Percentiles rank a stretch among this genome's conserved stretches.
Evolutionary conservation across 2,888 invertebrate genomes (phyloP).

Genomic region (Magallana nippona): DNA sequence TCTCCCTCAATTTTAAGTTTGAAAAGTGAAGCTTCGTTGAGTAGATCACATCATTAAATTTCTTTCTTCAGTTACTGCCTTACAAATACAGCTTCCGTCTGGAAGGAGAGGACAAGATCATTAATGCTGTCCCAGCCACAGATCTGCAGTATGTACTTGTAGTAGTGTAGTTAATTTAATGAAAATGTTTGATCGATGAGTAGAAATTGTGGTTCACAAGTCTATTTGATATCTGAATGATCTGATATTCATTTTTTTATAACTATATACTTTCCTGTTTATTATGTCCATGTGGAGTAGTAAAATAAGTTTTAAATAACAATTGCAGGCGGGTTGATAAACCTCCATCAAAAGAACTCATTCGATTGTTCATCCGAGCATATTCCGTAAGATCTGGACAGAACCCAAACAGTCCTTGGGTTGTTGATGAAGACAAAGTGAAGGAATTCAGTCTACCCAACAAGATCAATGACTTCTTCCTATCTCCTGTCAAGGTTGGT

Average conservation of each 20-base stretch:
- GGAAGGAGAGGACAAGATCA: conserved; percentile 76
- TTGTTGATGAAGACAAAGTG: conserved; percentile 77
- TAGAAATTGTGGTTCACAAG: too few species aligned
- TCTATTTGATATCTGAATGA: too few species aligned
- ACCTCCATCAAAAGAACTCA: conserved; percentile 77
- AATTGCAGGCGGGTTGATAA: conserved; percentile 69
- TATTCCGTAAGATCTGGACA: conserved; percentile 77
- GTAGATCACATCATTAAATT: neutral
- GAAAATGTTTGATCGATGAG: neutral
- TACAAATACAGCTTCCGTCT: conserved; percentile 77
- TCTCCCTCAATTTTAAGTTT: too few species aligned
- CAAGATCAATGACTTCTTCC: conserved; percentile 78
- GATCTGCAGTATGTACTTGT: conserved; percentile 72
- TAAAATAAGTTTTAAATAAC: neutral
- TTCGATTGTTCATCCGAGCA: conserved; percentile 79
- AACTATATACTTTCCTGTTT: too few species aligned
- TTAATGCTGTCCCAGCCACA: conserved; percentile 76
- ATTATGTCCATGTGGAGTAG: neutral
- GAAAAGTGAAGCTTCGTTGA: too few species aligned
- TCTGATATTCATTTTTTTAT: too few species aligned
- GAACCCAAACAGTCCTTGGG: conserved; percentile 78
- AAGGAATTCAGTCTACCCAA: conserved; percentile 75
- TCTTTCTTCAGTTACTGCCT: conserved; percentile 72
- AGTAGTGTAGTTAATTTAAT: neutral
- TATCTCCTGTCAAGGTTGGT: conserved; percentile 74